A percentile compares a stretch with the other conserved stretches of the same genome.
These are phyloP conservation scores for Whitmania pigra DNA, from an alignment of 1,140 invertebrate species.

Conservation along the genomic window DNA sequence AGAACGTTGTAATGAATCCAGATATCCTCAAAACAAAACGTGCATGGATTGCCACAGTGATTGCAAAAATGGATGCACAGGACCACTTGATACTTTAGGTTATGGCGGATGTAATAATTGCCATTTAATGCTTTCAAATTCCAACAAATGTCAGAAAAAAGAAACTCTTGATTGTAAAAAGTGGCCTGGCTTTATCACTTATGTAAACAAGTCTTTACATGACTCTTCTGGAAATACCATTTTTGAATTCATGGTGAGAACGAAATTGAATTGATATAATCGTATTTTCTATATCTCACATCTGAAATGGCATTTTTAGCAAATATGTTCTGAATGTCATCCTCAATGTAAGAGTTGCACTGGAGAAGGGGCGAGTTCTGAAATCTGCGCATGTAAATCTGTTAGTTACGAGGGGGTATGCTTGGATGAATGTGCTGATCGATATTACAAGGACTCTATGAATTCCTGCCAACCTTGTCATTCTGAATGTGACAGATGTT, in stretches of 20 bases:
- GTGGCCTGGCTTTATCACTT: too few species aligned
- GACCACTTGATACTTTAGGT: not conserved
- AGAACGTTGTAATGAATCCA: not conserved
- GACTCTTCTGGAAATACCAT: too few species aligned
- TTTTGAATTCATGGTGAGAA: too few species aligned
- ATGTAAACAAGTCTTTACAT: too few species aligned
- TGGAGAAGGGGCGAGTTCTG: too few species aligned
- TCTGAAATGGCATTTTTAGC: too few species aligned
- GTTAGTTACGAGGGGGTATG: slow-evolving; percentile 74
- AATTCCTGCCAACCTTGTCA: slow-evolving; percentile 71
- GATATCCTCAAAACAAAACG: not conserved
- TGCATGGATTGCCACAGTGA: not conserved
- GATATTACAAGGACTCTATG: slow-evolving; percentile 57
- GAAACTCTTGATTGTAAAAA: too few species aligned
- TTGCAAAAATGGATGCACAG: not conserved
- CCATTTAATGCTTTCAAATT: not conserved
- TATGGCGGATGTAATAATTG: slow-evolving; percentile 7
- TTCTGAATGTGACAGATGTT: slow-evolving; percentile 69
- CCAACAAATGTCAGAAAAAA: not conserved
- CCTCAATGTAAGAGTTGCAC: too few species aligned
- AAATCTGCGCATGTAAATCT: slow-evolving; percentile 56
- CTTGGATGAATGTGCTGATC: slow-evolving; percentile 64
- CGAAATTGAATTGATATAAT: too few species aligned
- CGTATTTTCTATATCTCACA: too few species aligned
- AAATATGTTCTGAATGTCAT: too few species aligned